Evolutionary conservation across 1,140 invertebrate species (phyloP).

Genomic region (Argopecten irradians): DNA sequence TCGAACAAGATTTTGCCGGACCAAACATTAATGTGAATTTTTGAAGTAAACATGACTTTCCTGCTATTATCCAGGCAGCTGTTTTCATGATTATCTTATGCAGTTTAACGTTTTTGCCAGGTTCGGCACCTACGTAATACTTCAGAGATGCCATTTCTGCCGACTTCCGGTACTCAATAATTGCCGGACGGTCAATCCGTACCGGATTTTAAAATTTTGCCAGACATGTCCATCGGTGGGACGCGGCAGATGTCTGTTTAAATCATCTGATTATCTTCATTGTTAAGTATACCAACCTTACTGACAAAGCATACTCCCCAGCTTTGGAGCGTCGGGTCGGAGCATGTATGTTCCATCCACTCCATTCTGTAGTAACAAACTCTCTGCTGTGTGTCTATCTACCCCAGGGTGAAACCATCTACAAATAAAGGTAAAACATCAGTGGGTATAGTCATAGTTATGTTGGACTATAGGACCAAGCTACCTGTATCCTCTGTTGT

Average conservation of each 20-base stretch:
- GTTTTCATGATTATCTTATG: too few species aligned
- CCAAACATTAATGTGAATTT: too few species aligned
- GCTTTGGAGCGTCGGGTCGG: conserved; percentile 65
- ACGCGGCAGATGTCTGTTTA: conserved; percentile 43
- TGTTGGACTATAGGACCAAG: too few species aligned
- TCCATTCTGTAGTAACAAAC: conserved; percentile 71
- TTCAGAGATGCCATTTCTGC: too few species aligned
- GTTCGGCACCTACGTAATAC: too few species aligned
- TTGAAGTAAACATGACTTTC: background rate
- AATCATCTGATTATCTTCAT: background rate
- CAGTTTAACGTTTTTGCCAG: too few species aligned
- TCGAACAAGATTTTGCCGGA: too few species aligned
- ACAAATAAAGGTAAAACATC: background rate
- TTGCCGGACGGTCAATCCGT: too few species aligned
- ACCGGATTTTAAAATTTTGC: conserved; percentile 70
- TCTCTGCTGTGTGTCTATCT: conserved; percentile 71
- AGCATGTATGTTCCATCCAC: conserved; percentile 71
- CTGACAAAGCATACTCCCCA: conserved; percentile 69
- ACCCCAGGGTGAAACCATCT: conserved; percentile 70
- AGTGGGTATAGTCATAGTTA: too few species aligned
- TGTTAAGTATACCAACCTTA: conserved; percentile 58
- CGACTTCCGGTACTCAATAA: too few species aligned
- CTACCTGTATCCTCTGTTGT: too few species aligned
- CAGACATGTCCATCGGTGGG: conserved; percentile 65
- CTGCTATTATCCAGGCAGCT: conserved; percentile 64